Base-by-base conservation (phyloP, 2,888 invertebrate genomes). In the Eutolmus rufibarbis region DNA sequence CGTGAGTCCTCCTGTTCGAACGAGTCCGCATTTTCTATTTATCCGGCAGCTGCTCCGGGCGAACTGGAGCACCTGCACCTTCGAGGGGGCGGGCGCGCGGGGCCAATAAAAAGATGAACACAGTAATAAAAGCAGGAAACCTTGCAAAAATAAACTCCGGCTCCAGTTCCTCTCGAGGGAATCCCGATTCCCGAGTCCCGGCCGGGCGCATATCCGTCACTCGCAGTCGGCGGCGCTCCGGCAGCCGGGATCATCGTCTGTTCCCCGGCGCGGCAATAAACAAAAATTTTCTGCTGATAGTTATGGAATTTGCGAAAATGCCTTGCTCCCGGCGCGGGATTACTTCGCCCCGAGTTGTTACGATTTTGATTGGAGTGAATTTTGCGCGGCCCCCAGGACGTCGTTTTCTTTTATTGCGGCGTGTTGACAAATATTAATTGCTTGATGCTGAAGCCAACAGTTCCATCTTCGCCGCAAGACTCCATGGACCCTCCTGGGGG, bases 91-190 rank as follows among this genome's bases (percentile, higher is more conserved):
- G 43, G 43, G 16, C 51, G 51, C 19, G 19, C n/a, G 37, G 9
- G 12, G 51, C 79, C 79, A 79, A 79, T 79, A 79, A 79, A 79
- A 79, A 79, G 79, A 79, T 79, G 79, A 51, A 51, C 79, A 19
- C 5, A 51, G 79, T 79, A 79, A 79, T 79, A 79, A 79, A 79
- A 19, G 31, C 31, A 31, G 46, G 28, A 79, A 79, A 79, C 51
- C 40, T 79, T 16, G 31, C 23, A 51, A 51, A 46, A 79, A 79
- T 79, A 46, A 51, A 79, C 51, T 79, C 34, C 37, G n/a, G n/a
- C 19, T 66, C 28, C 66, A 37, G 37, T 23, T 76, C 37, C 37
- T 76, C 34, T 76, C 19, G n/a, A 34, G 76, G 34, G 76, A 16
- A 76, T 66, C n/a, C 23, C 51, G n/a, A 5, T 5, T 51, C n/a